Percentiles rank a stretch among this genome's conserved stretches.
Evolutionary conservation across 2,797 vertebrate species (phyloP).

Genomic region (Eurystomus glaucurus): DNA sequence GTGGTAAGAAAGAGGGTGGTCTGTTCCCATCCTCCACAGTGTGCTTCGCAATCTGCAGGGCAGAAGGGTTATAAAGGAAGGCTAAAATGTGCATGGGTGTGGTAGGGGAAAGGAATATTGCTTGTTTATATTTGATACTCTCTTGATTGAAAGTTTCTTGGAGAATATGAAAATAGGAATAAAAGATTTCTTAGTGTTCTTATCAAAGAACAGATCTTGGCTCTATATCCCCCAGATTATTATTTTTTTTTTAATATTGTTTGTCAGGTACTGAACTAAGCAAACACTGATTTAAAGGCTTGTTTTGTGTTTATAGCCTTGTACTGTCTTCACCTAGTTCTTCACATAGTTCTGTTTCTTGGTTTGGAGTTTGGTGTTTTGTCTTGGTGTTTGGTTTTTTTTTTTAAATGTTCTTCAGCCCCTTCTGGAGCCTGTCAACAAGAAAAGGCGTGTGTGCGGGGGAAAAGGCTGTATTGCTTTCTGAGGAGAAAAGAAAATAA

Average conservation of each 20-base stretch:
- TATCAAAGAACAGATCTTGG: background rate
- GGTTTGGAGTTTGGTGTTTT: background rate
- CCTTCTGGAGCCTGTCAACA: background rate
- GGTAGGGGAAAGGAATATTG: background rate
- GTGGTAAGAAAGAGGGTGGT: background rate
- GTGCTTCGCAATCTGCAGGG: conserved; percentile 56
- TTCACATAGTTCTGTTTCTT: background rate
- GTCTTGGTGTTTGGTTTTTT: background rate
- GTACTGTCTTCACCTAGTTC: background rate
- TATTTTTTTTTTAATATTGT: background rate
- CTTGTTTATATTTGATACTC: background rate
- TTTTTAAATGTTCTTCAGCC: background rate
- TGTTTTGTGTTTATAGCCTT: background rate
- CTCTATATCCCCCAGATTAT: background rate
- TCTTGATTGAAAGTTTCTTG: background rate
- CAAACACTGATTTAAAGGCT: conserved; percentile 7
- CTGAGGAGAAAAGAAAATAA: background rate
- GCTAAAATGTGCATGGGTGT: background rate
- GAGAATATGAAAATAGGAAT: background rate
- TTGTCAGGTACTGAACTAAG: background rate
- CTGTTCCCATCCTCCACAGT: background rate
- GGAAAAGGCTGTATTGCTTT: background rate
- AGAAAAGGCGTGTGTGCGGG: background rate
- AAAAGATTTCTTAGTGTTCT: background rate
- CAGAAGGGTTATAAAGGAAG: background rate